Conservation (phyloP, 2,888 invertebrate genomes). For the Zygogramma bicolorata region DNA sequence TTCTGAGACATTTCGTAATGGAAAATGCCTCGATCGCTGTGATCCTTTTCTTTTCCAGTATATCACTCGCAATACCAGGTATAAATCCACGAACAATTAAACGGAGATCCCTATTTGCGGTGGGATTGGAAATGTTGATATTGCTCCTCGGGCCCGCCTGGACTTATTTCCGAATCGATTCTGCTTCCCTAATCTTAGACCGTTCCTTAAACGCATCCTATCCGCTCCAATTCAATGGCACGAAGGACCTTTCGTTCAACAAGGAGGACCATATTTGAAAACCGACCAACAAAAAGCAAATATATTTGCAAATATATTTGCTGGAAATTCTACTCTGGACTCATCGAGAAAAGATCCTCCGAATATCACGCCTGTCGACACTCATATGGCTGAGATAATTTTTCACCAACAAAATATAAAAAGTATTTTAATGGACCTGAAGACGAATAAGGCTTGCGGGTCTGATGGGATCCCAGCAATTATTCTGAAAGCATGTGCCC, state of each 20-base stretch:
- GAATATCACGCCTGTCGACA: too few species aligned
- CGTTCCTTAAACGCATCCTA: neutral
- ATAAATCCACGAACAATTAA: slow-evolving; percentile 11
- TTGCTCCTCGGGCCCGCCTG: neutral
- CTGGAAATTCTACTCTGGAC: too few species aligned
- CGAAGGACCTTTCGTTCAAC: neutral
- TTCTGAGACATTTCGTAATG: neutral
- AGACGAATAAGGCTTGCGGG: too few species aligned
- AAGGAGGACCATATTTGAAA: neutral
- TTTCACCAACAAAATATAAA: too few species aligned
- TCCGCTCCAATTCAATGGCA: neutral
- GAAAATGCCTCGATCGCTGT: neutral
- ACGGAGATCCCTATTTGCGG: neutral
- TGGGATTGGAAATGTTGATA: slow-evolving; percentile 4
- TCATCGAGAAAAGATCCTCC: too few species aligned
- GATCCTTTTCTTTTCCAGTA: neutral
- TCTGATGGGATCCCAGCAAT: too few species aligned
- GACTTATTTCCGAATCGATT: slow-evolving; percentile 2
- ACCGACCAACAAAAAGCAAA: too few species aligned
- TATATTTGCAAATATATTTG: too few species aligned
- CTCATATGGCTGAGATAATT: too few species aligned
- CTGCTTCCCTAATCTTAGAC: neutral
- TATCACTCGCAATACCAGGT: neutral
- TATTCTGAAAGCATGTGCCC: too few species aligned
- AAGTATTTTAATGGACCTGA: too few species aligned